Evolutionary conservation across 2,888 invertebrate species (phyloP).

Genomic region (Cyclophora punctaria): DNA sequence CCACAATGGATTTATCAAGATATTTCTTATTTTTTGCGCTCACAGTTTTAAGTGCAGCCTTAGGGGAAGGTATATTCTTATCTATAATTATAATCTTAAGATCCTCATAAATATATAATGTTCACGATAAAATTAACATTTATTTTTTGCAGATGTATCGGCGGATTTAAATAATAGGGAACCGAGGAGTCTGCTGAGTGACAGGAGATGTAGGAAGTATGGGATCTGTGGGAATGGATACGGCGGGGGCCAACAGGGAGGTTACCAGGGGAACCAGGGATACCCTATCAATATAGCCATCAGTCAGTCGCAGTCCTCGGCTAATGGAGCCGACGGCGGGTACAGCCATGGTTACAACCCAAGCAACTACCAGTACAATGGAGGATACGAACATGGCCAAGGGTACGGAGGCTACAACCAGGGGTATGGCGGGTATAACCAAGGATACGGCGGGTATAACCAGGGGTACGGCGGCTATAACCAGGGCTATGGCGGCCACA

Average conservation of each 20-base stretch:
- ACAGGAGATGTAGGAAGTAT: conserved; percentile 42
- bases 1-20: conserved; percentile 40
- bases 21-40: conserved; percentile 33
- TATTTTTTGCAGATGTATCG: conserved; percentile 27
- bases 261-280: conserved; percentile 23
- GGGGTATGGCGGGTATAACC: conserved; percentile 8
- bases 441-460: conserved; percentile 6
- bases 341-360: conserved; percentile 41
- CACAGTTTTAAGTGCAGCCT: conserved; percentile 31
- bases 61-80: conserved; percentile 46
- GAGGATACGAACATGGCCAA: conserved; percentile 23
- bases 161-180: conserved; percentile 25
- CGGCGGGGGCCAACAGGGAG: conserved; percentile 22
- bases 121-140: conserved; percentile 1
- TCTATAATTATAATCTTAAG: conserved; percentile 4
- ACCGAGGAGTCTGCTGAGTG: conserved; percentile 34
- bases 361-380: conserved; percentile 45
- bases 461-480: conserved; percentile 23
- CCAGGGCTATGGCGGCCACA: conserved; percentile 22
- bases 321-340: conserved; percentile 50
- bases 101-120: background rate
- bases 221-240: conserved; percentile 39
- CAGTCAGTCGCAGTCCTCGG: conserved; percentile 61
- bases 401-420: conserved; percentile 29
- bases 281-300: conserved; percentile 60